Evolutionary conservation across 2,113 vertebrate species (phyloP).

Genomic region (Cottus gobio): DNA sequence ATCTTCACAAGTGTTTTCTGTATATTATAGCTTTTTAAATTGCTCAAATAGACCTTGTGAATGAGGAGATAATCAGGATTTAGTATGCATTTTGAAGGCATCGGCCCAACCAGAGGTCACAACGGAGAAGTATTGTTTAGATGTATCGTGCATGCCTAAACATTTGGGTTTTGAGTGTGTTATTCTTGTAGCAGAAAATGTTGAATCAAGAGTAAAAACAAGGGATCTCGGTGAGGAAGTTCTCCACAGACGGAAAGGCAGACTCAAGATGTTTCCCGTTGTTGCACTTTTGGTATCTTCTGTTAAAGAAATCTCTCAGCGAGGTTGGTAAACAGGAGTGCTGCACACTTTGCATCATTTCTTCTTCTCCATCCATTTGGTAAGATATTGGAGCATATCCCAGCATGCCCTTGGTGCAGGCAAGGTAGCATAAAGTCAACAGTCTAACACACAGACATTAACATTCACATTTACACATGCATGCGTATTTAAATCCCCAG

Average conservation of each 20-base stretch:
- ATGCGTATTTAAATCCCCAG: neutral
- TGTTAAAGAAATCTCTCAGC: neutral
- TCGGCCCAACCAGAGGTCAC: neutral
- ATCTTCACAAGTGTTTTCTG: too few species aligned
- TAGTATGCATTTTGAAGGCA: neutral
- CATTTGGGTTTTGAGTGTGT: neutral
- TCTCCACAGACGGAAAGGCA: neutral
- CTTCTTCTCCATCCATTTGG: neutral
- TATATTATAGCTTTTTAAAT: too few species aligned
- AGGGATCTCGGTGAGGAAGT: neutral
- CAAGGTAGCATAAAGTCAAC: neutral
- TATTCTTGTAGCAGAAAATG: neutral
- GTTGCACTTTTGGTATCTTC: neutral
- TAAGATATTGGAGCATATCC: conserved; percentile 1
- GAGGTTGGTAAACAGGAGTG: conserved; percentile 13
- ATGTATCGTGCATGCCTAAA: conserved; percentile 1
- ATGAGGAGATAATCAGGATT: too few species aligned
- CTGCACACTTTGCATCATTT: conserved; percentile 20
- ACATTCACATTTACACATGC: neutral
- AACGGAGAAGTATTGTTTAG: neutral
- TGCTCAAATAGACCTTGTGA: too few species aligned
- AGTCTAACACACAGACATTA: neutral
- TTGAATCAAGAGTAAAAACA: conserved; percentile 4
- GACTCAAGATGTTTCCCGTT: neutral
- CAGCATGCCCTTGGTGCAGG: neutral